Evolutionary conservation across 2,797 vertebrate species (phyloP), one percentile per base, ranked within the genome.

Genomic region (Onychomys arenicola): DNA sequence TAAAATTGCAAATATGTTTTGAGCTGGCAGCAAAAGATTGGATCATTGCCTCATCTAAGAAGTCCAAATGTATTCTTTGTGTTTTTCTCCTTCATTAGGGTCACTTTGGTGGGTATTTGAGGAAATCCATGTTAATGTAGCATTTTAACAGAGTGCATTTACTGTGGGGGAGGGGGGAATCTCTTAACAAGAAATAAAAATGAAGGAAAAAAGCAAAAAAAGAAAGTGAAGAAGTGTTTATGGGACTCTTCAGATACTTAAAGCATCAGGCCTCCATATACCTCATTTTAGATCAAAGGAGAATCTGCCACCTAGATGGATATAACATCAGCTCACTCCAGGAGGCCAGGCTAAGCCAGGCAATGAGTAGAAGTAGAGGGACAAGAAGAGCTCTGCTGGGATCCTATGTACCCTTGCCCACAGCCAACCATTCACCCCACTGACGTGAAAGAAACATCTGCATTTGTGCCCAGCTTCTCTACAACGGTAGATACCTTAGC

Each of bases 1-100:
- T 78, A 88, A 96, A 96, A 89, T 49, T 95, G 55, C 40, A 94
- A 63, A 94, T 92, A 83, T 29, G 82, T 89, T 80, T 93, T 86
- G 75, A 95, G 83, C 59, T 95, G 9, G 12, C 89, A 55, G 93
- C 88, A 96, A 94, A n/a, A 83, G 52, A 14, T 91, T 94, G 55
- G 21, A 63, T 11, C n/a, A 91, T 12, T 65, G 80, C 93, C 61
- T 21, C 65, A 93, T 92, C 77, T 90, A 49, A 11, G 14, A 85
- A 84, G 81, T 75, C 52, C 73, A 93, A 89, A 63, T 81, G 23
- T 96, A 49, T 95, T 93, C 86, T 90, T 23, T 81, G 19, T 96
- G 55, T 95, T 92, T 89, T 90, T 23, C 23, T 69, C 27, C 65
- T 88, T 55, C 27, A 32, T 81, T 12, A 90, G 19, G 37, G 11